These are phyloP conservation scores for Kryptolebias ocellatus DNA, from an alignment of 2,797 vertebrate species.

Conservation along the genomic window DNA sequence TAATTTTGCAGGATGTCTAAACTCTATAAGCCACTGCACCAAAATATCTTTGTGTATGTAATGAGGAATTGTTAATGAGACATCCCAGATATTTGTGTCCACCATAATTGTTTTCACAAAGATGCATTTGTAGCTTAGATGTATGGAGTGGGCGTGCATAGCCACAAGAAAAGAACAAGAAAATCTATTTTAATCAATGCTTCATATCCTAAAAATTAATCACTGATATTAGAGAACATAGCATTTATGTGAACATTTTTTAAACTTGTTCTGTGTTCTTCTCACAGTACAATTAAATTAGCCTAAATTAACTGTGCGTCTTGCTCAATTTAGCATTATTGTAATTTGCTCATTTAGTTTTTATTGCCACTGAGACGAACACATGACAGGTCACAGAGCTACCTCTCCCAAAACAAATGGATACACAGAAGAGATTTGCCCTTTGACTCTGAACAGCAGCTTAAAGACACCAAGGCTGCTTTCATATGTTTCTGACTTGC, in stretches of 20 bases:
- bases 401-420: slow-evolving; percentile 1
- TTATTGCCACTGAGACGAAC: slow-evolving; percentile 22
- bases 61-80: slow-evolving; percentile 6
- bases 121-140: neutral
- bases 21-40: neutral
- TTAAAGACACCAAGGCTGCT: slow-evolving; percentile 11
- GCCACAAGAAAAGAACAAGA: neutral
- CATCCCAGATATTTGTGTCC: neutral
- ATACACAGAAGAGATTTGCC: slow-evolving; percentile 13
- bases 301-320: neutral
- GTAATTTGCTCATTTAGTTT: slow-evolving; percentile 32
- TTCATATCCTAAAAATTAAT: slow-evolving; percentile 3
- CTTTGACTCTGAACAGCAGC: slow-evolving; percentile 25
- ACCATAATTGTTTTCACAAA: slow-evolving; percentile 1
- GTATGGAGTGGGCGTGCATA: neutral
- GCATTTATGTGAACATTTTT: slow-evolving; percentile 11
- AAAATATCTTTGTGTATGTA: neutral
- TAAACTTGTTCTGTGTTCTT: slow-evolving; percentile 3
- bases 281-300: slow-evolving; percentile 22
- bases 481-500: slow-evolving; percentile 43
- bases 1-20: neutral
- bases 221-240: slow-evolving; percentile 5
- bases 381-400: slow-evolving; percentile 22
- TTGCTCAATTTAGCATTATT: slow-evolving; percentile 29
- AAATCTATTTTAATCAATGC: neutral